These are phyloP conservation scores for Leistus spinibarbis DNA, from an alignment of 2,888 invertebrate genomes.

Conservation along the genomic window DNA sequence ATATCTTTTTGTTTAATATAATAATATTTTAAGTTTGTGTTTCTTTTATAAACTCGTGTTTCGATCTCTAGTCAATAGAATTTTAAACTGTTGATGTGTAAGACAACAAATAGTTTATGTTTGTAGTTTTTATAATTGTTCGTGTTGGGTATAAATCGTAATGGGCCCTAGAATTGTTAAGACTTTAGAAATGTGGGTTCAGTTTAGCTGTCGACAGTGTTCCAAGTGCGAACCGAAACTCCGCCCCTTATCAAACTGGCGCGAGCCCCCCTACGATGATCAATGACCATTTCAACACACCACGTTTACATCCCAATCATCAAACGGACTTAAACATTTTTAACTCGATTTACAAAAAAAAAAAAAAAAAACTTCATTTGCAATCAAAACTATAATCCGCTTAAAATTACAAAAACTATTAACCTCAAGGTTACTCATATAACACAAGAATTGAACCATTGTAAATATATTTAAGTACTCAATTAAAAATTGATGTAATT, in stretches of 20 bases:
- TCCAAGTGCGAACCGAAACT: conserved; percentile 29
- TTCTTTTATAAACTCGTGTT: background rate
- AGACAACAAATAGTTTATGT: no score
- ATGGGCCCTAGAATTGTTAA: conserved; percentile 31
- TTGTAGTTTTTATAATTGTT: no score
- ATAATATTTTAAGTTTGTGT: background rate
- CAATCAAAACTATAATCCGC: no score
- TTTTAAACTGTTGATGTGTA: no score
- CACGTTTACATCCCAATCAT: conserved; percentile 23
- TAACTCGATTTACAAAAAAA: background rate
- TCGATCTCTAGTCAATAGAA: background rate
- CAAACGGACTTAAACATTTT: conserved; percentile 6
- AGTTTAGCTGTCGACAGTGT: conserved; percentile 33
- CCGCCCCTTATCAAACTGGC: conserved; percentile 33
- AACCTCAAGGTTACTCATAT: no score
- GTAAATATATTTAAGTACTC: no score
- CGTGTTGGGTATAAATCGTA: background rate
- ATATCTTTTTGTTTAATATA: background rate
- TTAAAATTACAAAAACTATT: no score
- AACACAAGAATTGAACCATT: no score
- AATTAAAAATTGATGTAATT: no score
- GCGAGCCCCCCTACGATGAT: conserved; percentile 35
- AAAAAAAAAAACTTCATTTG: background rate
- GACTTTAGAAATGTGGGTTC: conserved; percentile 36
- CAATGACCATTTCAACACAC: conserved; percentile 39